Conservation (phyloP, 92 coral and sea anemone species). For the Paragorgia papillata region DNA sequence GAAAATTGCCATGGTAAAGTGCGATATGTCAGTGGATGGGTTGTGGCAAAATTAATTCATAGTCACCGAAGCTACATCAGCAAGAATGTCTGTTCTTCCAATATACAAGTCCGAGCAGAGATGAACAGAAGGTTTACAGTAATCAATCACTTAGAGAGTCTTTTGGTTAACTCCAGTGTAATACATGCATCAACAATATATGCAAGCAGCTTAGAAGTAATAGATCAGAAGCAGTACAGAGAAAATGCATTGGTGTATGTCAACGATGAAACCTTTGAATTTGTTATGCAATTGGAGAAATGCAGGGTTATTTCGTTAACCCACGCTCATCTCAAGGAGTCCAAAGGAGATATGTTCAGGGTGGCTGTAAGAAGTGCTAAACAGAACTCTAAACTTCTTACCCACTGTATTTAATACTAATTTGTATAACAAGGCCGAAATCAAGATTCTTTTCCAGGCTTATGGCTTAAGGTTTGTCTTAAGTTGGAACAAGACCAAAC, state of each 20-base stretch:
- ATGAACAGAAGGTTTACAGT: conserved; percentile 3
- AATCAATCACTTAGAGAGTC: not conserved
- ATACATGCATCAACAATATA: conserved; percentile 15
- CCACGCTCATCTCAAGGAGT: conserved; percentile 37
- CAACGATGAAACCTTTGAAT: conserved; percentile 38
- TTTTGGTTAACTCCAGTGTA: conserved; percentile 10
- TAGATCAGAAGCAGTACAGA: conserved; percentile 49
- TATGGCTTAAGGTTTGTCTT: conserved; percentile 43
- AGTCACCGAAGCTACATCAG: conserved; percentile 14
- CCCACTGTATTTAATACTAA: conserved; percentile 35
- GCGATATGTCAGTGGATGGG: conserved; percentile 27
- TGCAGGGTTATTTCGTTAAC: conserved; percentile 23
- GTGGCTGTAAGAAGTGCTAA: conserved; percentile 12
- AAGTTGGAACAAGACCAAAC: conserved; percentile 45
- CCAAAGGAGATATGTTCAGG: conserved; percentile 31
- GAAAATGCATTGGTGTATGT: conserved; percentile 35
- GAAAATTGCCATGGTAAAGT: conserved; percentile 25
- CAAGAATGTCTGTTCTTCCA: not conserved
- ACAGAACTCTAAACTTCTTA: conserved; percentile 2
- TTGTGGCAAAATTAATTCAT: conserved; percentile 9
- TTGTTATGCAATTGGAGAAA: conserved; percentile 47
- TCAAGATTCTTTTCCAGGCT: conserved; percentile 45
- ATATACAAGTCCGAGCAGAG: conserved; percentile 4
- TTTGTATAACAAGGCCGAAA: conserved; percentile 47
- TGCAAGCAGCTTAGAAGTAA: conserved; percentile 27